These are phyloP conservation scores for Microcebus murinus DNA, from an alignment of 2,113 vertebrate genomes.

Conservation along the genomic window DNA sequence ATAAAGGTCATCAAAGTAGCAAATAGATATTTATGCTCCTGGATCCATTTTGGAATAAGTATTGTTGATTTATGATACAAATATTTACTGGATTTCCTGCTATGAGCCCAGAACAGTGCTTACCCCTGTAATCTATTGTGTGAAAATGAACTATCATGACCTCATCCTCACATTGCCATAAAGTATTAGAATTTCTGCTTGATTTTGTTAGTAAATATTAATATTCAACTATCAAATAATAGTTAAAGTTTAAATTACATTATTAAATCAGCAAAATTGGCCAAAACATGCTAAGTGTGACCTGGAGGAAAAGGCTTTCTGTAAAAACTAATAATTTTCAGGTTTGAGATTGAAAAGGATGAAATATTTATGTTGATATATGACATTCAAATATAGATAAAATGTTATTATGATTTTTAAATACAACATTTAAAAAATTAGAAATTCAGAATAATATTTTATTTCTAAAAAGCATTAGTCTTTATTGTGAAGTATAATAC, in stretches of 20 bases:
- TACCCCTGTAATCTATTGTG: background rate
- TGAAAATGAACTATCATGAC: background rate
- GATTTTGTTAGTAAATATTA: slow-evolving; percentile 37
- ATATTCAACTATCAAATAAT: background rate
- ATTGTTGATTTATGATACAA: background rate
- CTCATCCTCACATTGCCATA: background rate
- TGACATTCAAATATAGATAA: background rate
- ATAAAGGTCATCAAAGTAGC: background rate
- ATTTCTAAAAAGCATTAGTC: background rate
- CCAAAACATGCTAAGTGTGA: background rate
- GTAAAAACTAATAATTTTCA: background rate
- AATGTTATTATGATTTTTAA: slow-evolving; percentile 27
- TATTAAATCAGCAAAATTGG: background rate
- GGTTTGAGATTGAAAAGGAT: background rate
- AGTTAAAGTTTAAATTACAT: background rate
- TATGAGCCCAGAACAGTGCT: background rate
- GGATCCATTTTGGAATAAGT: background rate
- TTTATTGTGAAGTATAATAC: background rate
- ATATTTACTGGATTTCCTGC: background rate
- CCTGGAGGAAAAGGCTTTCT: background rate
- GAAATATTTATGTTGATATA: background rate
- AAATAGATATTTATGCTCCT: background rate
- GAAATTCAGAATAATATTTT: slow-evolving; percentile 5
- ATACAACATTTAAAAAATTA: background rate
- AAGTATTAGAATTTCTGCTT: background rate